A percentile compares a stretch with the other conserved stretches of the same genome.
Evolutionary conservation across 2,888 invertebrate species (phyloP).

Genomic region (Busseola fusca): DNA sequence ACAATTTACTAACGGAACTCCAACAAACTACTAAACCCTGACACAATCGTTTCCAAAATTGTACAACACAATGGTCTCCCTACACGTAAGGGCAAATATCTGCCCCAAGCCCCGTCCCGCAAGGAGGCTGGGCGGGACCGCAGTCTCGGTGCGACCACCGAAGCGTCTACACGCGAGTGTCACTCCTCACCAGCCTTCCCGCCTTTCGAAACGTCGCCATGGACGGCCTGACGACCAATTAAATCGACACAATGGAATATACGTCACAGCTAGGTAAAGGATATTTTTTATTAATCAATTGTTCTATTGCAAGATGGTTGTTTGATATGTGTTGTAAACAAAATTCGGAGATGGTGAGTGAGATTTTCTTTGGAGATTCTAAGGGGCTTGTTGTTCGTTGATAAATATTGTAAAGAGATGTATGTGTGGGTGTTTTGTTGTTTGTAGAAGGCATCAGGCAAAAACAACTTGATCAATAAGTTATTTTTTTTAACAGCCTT

Average conservation of each 20-base stretch:
- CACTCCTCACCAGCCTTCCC: conserved; percentile 61
- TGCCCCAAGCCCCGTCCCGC: conserved; percentile 66
- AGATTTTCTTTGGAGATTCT: conserved; percentile 31
- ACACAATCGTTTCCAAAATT: background rate
- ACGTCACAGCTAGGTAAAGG: conserved; percentile 79
- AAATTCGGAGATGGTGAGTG: conserved; percentile 49
- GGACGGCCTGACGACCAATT: conserved; percentile 67
- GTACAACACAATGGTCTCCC: conserved; percentile 28
- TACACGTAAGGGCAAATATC: conserved; percentile 64
- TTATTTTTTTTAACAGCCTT: background rate
- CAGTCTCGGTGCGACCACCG: conserved; percentile 67
- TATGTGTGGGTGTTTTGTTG: conserved; percentile 9
- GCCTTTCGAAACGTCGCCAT: conserved; percentile 66
- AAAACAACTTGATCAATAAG: background rate
- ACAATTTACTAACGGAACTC: background rate
- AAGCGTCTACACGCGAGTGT: conserved; percentile 42
- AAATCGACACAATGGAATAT: conserved; percentile 78
- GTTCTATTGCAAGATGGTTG: conserved; percentile 58
- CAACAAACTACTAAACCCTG: background rate
- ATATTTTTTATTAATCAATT: conserved; percentile 67
- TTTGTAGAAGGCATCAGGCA: background rate
- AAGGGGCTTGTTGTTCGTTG: background rate
- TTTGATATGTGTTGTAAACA: conserved; percentile 48
- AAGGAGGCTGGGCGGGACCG: conserved; percentile 67
- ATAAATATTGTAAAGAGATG: background rate